phyloP scores from a whole-genome alignment of 2,888 invertebrate genomes.

The Stegana nigrithorax region DNA sequence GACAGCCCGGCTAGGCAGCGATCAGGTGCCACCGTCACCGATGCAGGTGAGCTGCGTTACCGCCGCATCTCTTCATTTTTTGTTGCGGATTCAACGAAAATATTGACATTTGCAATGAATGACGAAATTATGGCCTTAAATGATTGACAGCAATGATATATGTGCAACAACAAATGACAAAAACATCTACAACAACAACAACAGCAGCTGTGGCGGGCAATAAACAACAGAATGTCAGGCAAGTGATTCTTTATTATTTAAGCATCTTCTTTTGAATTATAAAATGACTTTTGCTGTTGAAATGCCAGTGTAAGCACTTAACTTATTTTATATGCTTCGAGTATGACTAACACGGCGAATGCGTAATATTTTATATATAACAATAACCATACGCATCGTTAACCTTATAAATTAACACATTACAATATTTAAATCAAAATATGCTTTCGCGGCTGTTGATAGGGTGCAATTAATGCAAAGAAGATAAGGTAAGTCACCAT shows the following conservation, averaged over 20 bases:
- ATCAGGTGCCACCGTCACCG: background rate
- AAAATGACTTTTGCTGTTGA: too few species aligned
- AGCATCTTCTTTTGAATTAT: too few species aligned
- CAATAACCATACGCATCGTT: background rate
- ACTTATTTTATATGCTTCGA: too few species aligned
- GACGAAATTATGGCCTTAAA: conserved; percentile 10
- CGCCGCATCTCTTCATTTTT: background rate
- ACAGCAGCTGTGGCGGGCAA: too few species aligned
- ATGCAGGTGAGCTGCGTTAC: background rate
- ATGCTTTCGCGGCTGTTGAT: too few species aligned
- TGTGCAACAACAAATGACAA: background rate
- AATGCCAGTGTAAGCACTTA: too few species aligned
- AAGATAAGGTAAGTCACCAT: too few species aligned
- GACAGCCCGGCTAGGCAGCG: background rate
- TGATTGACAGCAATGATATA: conserved; percentile 16
- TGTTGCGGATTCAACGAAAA: background rate
- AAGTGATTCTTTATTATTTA: too few species aligned
- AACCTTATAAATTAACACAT: background rate
- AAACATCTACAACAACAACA: background rate
- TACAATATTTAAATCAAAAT: too few species aligned
- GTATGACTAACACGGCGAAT: conserved; percentile 1
- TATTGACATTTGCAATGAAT: conserved; percentile 10
- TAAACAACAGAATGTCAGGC: too few species aligned
- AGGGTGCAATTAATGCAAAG: too few species aligned
- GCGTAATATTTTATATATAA: background rate